A percentile compares a stretch with the other conserved stretches of the same genome.
phyloP scores from a whole-genome alignment of 1,140 invertebrate genomes.

The Lasioglossum baleicum region DNA sequence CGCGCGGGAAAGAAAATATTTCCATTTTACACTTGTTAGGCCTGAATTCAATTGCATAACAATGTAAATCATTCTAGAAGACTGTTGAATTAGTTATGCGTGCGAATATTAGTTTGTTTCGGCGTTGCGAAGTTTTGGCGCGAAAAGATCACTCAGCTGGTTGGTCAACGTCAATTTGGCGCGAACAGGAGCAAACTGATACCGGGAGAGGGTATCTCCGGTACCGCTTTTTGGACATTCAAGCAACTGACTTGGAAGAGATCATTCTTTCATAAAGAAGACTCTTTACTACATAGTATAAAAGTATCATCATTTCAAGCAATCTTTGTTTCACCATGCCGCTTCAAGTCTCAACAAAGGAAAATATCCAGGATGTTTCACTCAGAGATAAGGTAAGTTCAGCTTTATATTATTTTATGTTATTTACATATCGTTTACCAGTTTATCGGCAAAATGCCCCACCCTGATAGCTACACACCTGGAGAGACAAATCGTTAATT shows the following conservation, averaged over 20 bases:
- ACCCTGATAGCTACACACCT: too few relatives aligned
- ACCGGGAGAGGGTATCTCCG: not conserved
- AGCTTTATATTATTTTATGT: not conserved
- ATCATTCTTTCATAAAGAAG: too few relatives aligned
- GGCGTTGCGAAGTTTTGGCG: slow-evolving; percentile 24
- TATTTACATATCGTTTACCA: not conserved
- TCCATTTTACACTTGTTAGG: not conserved
- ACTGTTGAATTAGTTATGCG: not conserved
- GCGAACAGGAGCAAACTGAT: not conserved
- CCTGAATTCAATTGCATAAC: too few relatives aligned
- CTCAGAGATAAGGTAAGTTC: slow-evolving; percentile 70
- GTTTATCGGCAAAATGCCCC: too few relatives aligned
- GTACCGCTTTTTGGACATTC: not conserved
- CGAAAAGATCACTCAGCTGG: slow-evolving; percentile 26
- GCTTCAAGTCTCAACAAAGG: slow-evolving; percentile 72
- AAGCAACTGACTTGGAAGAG: not conserved
- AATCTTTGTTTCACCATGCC: slow-evolving; percentile 66
- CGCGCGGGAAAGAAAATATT: slow-evolving; percentile 28
- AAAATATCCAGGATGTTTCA: slow-evolving; percentile 70
- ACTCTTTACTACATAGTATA: not conserved
- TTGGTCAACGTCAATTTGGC: slow-evolving; percentile 32
- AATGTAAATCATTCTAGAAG: not conserved
- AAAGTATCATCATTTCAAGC: not conserved
- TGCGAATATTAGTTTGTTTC: not conserved
- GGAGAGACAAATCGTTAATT: too few relatives aligned